These are phyloP conservation scores for Acanthochromis polyacanthus DNA, from an alignment of 2,113 vertebrate species.

Conservation along the genomic window DNA sequence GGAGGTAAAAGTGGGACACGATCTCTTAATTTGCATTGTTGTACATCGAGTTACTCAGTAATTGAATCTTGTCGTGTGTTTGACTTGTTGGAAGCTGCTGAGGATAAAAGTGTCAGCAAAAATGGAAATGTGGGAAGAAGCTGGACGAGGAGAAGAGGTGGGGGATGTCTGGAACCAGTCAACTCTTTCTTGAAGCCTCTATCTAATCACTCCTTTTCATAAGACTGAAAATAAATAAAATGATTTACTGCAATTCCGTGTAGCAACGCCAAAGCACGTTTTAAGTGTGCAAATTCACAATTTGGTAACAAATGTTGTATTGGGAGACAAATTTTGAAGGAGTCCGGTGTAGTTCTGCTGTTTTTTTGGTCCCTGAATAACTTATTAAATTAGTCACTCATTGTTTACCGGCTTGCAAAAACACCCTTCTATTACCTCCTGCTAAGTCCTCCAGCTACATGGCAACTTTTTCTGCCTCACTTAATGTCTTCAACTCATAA, in stretches of 20 bases:
- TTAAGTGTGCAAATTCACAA: too few species aligned
- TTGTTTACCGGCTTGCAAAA: too few species aligned
- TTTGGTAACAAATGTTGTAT: too few species aligned
- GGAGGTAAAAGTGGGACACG: background rate
- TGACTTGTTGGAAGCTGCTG: background rate
- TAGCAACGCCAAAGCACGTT: background rate
- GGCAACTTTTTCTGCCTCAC: too few species aligned
- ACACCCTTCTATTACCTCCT: too few species aligned
- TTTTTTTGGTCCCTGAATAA: too few species aligned
- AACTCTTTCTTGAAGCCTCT: background rate
- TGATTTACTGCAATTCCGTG: too few species aligned
- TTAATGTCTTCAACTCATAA: too few species aligned
- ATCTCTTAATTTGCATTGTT: background rate
- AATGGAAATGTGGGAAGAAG: conserved; percentile 15
- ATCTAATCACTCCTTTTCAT: conserved; percentile 19
- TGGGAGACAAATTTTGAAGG: too few species aligned
- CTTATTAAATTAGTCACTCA: too few species aligned
- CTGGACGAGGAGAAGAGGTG: conserved; percentile 16
- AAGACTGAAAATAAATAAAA: background rate
- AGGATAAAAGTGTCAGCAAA: conserved; percentile 4
- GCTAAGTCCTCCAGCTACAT: too few species aligned
- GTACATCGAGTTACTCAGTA: background rate
- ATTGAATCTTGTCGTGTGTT: background rate
- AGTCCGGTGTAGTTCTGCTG: too few species aligned
- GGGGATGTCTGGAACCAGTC: conserved; percentile 30